A percentile compares a stretch with the other conserved stretches of the same genome.
These are phyloP conservation scores for Trichonephila clavipes DNA, from an alignment of 1,140 invertebrate species.

Conservation along the genomic window DNA sequence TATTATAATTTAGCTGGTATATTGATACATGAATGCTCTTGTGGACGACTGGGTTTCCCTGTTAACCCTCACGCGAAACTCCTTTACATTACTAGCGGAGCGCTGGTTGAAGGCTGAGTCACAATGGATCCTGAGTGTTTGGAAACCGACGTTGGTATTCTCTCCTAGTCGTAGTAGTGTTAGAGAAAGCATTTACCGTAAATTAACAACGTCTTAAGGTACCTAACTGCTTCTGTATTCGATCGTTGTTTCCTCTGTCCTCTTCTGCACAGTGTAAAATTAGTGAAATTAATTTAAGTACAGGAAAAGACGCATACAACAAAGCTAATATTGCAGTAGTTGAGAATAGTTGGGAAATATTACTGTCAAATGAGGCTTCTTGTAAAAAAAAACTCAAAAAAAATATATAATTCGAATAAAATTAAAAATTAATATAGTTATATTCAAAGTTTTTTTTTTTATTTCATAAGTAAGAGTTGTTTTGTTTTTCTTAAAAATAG, in stretches of 20 bases:
- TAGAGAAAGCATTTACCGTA: constrained; percentile 7
- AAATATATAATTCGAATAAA: too few species aligned
- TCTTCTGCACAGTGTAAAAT: too few species aligned
- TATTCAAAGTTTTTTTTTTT: too few species aligned
- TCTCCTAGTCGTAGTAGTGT: neutral
- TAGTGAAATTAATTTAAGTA: too few species aligned
- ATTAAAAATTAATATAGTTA: too few species aligned
- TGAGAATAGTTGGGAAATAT: too few species aligned
- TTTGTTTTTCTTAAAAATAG: too few species aligned
- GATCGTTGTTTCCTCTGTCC: neutral
- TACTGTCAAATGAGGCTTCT: too few species aligned
- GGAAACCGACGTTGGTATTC: constrained; percentile 15
- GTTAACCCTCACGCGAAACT: neutral
- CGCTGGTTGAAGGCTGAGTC: neutral
- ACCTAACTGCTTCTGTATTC: neutral
- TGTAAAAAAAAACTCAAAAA: too few species aligned
- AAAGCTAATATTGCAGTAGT: too few species aligned
- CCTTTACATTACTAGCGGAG: neutral
- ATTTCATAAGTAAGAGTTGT: too few species aligned
- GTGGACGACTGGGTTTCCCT: neutral
- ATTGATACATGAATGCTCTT: neutral
- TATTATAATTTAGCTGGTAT: neutral
- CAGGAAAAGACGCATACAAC: too few species aligned
- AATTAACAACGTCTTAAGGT: neutral
- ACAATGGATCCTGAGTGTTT: neutral